These are phyloP conservation scores for Aplocera efformata DNA, from an alignment of 2,888 invertebrate species.

Conservation along the genomic window DNA sequence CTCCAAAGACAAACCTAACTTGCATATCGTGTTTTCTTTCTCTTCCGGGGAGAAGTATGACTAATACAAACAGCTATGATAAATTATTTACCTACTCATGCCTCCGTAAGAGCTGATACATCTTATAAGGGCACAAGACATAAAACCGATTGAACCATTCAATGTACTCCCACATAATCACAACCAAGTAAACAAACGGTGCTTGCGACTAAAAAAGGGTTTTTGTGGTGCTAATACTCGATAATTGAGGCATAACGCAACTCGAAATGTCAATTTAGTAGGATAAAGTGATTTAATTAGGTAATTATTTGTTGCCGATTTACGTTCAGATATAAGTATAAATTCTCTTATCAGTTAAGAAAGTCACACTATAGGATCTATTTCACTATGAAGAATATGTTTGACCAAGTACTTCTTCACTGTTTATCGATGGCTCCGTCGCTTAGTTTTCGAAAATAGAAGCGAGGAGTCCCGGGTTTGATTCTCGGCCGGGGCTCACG, in stretches of 20 bases:
- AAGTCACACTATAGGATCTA: too few species aligned
- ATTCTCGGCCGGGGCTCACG: too few species aligned
- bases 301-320: not conserved
- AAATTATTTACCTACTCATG: conserved; percentile 1
- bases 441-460: too few species aligned
- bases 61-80: conserved; percentile 1
- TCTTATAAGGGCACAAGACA: conserved; percentile 31
- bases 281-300: not conserved
- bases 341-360: too few species aligned
- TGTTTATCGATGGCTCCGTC: too few species aligned
- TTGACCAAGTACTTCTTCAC: too few species aligned
- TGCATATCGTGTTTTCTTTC: not conserved
- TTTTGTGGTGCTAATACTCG: conserved; percentile 23
- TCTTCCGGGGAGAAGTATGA: not conserved
- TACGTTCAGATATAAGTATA: too few species aligned
- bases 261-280: conserved; percentile 1
- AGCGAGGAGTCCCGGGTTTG: too few species aligned
- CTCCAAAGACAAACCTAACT: too few species aligned
- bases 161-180: conserved; percentile 39
- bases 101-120: conserved; percentile 22
- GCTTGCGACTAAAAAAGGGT: conserved; percentile 35
- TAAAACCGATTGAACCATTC: conserved; percentile 25
- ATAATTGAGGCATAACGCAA: conserved; percentile 19
- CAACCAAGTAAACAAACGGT: conserved; percentile 42
- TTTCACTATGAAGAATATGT: too few species aligned